Percentiles rank a stretch among this genome's conserved stretches.
phyloP scores from a whole-genome alignment of 2,797 vertebrate genomes.

The Cyprinodon diabolis region DNA sequence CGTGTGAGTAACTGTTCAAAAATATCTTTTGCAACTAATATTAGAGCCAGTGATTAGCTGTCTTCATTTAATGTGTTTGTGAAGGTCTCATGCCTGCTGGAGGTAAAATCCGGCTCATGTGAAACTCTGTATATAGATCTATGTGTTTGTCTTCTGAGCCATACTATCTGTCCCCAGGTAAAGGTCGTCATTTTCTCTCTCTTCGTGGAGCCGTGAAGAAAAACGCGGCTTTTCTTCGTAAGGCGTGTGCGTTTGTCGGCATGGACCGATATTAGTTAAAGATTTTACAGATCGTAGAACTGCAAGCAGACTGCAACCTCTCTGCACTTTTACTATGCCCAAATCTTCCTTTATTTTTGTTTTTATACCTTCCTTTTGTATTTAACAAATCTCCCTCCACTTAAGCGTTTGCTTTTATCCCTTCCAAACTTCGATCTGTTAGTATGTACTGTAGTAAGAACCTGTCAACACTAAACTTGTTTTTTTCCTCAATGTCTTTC shows the following conservation, averaged over 20 bases:
- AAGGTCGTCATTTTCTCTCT: conserved; percentile 79
- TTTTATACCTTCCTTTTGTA: conserved; percentile 1
- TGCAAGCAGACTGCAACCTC: conserved; percentile 61
- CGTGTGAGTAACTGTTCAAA: conserved; percentile 16
- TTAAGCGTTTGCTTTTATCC: conserved; percentile 41
- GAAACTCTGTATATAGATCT: conserved; percentile 11
- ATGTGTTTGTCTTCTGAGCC: conserved; percentile 63
- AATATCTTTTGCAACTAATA: conserved; percentile 17
- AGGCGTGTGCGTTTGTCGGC: conserved; percentile 83
- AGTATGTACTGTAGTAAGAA: conserved; percentile 43
- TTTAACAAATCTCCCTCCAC: conserved; percentile 41
- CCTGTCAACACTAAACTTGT: conserved; percentile 50
- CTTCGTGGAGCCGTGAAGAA: conserved; percentile 82
- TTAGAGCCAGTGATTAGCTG: conserved; percentile 11
- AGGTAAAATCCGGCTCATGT: conserved; percentile 22
- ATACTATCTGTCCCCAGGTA: conserved; percentile 79
- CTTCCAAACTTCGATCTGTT: conserved; percentile 39
- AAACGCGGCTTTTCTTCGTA: conserved; percentile 84
- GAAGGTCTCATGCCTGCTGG: conserved; percentile 23
- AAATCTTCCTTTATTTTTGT: not conserved
- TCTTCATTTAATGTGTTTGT: conserved; percentile 19
- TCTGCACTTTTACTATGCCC: conserved; percentile 22
- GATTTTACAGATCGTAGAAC: conserved; percentile 47
- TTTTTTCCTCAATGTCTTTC: conserved; percentile 45
- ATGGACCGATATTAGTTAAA: conserved; percentile 68